Percentiles rank a stretch among this genome's conserved stretches.
Conservation (phyloP, 2,113 vertebrate species). For the Mungos mungo region DNA sequence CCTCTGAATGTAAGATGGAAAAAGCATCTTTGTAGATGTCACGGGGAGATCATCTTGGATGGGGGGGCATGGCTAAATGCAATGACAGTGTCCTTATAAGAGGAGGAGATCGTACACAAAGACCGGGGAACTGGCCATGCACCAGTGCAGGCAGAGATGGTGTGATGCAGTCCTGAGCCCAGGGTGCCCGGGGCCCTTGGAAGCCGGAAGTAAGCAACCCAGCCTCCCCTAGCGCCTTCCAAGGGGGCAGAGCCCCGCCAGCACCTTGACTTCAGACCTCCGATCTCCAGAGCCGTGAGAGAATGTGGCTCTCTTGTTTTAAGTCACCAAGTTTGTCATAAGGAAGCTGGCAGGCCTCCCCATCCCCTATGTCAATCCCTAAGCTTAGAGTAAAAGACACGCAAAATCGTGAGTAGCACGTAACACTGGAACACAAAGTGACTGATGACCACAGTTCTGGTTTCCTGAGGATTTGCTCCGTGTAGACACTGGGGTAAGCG, state of each 20-base stretch:
- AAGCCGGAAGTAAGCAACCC: background rate
- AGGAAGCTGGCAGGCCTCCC: background rate
- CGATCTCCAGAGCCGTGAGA: background rate
- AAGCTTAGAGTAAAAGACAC: background rate
- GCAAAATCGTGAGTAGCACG: background rate
- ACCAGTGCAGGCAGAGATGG: background rate
- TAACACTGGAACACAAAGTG: fast-evolving
- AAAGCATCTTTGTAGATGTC: background rate
- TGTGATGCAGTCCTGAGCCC: background rate
- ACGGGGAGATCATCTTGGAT: background rate
- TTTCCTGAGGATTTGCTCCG: background rate
- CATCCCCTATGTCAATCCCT: background rate
- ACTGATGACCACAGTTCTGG: fast-evolving
- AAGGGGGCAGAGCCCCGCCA: fast-evolving
- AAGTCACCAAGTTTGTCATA: background rate
- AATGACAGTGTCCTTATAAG: background rate
- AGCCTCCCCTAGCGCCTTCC: fast-evolving
- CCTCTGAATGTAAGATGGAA: no score
- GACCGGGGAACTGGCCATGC: background rate
- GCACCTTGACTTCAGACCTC: background rate
- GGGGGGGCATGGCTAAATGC: no score
- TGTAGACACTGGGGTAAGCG: fast-evolving
- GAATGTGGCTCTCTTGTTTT: background rate
- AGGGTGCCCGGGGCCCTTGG: background rate
- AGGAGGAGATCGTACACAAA: background rate